Evolutionary conservation across 2,113 vertebrate genomes (phyloP).

Genomic region (Ptilonorhynchus violaceus): DNA sequence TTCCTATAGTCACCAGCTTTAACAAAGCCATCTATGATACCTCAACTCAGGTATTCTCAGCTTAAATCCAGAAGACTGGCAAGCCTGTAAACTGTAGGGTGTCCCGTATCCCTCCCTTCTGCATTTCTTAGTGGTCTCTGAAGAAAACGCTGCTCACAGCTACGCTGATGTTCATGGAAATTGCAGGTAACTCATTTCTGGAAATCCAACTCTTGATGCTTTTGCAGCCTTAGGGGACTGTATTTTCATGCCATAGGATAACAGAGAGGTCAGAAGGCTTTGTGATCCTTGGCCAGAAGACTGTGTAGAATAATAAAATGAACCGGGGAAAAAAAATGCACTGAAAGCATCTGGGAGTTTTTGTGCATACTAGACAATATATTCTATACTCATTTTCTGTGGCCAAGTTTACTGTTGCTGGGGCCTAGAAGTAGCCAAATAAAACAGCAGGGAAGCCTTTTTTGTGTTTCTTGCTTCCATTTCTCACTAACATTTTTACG

Average conservation of each 20-base stretch:
- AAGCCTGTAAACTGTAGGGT: neutral
- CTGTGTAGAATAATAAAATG: neutral
- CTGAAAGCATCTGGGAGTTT: constrained; percentile 8
- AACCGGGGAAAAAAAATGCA: neutral
- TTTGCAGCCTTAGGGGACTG: neutral
- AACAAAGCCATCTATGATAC: neutral
- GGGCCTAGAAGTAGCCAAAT: constrained; percentile 9
- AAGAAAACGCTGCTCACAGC: neutral
- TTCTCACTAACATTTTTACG: neutral
- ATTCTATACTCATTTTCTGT: neutral
- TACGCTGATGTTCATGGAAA: neutral
- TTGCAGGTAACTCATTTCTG: neutral
- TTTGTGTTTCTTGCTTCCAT: neutral
- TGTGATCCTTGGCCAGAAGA: neutral
- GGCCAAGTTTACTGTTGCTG: neutral
- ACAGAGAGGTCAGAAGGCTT: neutral
- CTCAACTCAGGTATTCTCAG: neutral
- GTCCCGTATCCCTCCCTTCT: neutral
- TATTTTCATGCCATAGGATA: neutral
- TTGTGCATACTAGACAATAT: neutral
- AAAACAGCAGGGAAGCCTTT: constrained; percentile 30
- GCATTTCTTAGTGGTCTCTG: neutral
- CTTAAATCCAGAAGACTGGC: neutral
- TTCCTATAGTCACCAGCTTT: neutral
- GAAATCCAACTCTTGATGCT: neutral